Conservation (phyloP, 2,797 vertebrate genomes). For the Heterohyrax brucei region DNA sequence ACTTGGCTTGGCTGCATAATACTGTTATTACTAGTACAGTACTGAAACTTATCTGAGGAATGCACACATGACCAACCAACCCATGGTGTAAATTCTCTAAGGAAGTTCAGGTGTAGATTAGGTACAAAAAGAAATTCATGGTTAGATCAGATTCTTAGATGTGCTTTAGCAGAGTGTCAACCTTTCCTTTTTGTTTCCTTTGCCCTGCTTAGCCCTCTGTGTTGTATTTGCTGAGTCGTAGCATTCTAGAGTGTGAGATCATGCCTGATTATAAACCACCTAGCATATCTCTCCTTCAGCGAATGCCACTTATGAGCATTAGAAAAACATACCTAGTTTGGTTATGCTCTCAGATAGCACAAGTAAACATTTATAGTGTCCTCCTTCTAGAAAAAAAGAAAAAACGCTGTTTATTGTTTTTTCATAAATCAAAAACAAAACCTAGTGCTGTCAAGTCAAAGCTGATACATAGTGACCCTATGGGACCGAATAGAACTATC, state of each 20-base stretch:
- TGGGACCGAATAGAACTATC: no score
- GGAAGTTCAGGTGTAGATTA: neutral
- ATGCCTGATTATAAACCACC: constrained; percentile 21
- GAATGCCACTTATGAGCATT: neutral
- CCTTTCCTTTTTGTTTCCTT: neutral
- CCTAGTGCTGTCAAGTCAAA: no score
- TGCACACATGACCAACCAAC: constrained; percentile 74
- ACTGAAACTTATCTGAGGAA: neutral
- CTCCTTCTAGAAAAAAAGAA: neutral
- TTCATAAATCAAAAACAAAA: no score
- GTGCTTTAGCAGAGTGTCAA: neutral
- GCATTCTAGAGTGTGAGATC: neutral
- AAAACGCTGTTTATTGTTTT: neutral
- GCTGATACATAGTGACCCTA: no score
- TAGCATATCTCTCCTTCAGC: neutral
- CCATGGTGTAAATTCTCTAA: constrained; percentile 37
- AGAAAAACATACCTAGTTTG: constrained; percentile 30
- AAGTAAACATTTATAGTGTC: neutral
- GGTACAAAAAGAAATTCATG: neutral
- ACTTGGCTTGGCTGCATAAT: neutral
- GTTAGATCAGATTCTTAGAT: neutral
- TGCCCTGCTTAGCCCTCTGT: neutral
- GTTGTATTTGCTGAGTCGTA: neutral
- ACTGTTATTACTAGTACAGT: neutral
- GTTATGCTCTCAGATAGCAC: neutral